phyloP scores from a whole-genome alignment of 2,888 invertebrate species.

The Autographa pulchrina region DNA sequence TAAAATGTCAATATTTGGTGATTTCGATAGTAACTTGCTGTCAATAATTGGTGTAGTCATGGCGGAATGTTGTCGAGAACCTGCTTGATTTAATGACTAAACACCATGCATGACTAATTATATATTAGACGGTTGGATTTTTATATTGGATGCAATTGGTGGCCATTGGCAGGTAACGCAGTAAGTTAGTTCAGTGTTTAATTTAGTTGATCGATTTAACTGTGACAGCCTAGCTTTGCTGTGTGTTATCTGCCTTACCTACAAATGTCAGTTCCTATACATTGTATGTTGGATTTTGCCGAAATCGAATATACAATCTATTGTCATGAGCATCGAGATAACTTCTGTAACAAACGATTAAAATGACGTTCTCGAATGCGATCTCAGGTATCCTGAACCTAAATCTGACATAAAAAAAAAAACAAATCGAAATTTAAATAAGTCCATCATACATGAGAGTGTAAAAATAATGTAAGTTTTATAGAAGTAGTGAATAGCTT shows the following conservation, averaged over 20 bases:
- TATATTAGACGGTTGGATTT: conserved; percentile 20
- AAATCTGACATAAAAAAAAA: conserved; percentile 20
- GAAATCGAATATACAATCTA: conserved; percentile 26
- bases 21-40: conserved; percentile 40
- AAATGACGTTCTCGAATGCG: conserved; percentile 29
- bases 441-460: conserved; percentile 64
- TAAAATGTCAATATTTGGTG: conserved; percentile 35
- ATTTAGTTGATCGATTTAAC: neutral
- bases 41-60: conserved; percentile 44
- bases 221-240: neutral
- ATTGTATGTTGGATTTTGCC: conserved; percentile 27
- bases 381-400: conserved; percentile 30
- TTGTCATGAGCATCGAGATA: conserved; percentile 28
- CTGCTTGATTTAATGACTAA: conserved; percentile 26
- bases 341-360: conserved; percentile 16
- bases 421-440: conserved; percentile 37
- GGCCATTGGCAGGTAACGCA: conserved; percentile 14
- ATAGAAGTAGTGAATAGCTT: conserved; percentile 74
- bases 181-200: neutral
- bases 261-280: conserved; percentile 35
- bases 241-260: conserved; percentile 13
- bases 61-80: conserved; percentile 18
- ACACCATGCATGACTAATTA: conserved; percentile 23
- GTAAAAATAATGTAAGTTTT: conserved; percentile 84
- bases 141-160: conserved; percentile 24